Conservation (phyloP, 2,888 invertebrate genomes). For the Idaea dimidiata region DNA sequence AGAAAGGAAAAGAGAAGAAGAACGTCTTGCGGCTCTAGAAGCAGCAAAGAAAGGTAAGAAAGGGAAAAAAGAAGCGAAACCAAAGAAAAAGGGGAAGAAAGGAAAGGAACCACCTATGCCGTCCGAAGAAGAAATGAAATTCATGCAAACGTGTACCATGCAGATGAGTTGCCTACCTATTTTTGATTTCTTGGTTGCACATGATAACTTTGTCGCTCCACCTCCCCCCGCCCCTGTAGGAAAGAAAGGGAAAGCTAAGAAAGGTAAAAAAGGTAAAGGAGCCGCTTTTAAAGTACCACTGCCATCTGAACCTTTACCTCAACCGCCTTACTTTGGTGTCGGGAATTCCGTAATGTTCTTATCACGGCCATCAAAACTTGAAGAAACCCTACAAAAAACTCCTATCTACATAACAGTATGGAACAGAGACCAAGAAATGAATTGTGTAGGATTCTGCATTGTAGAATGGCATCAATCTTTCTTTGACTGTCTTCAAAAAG, state of each 20-base stretch:
- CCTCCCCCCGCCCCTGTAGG: slow-evolving; percentile 63
- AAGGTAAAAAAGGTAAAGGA: slow-evolving; percentile 50
- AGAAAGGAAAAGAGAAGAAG: slow-evolving; percentile 55
- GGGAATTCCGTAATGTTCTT: slow-evolving; percentile 70
- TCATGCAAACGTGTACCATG: slow-evolving; percentile 69
- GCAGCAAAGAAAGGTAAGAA: slow-evolving; percentile 50
- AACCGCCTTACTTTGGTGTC: slow-evolving; percentile 72
- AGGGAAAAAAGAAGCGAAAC: slow-evolving; percentile 27
- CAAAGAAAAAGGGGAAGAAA: slow-evolving; percentile 55
- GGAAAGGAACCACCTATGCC: slow-evolving; percentile 64
- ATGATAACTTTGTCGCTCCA: slow-evolving; percentile 71
- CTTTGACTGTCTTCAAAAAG: slow-evolving; percentile 55
- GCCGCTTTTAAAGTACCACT: slow-evolving; percentile 49
- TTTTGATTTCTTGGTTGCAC: slow-evolving; percentile 72
- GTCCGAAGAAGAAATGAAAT: slow-evolving; percentile 74
- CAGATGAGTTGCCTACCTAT: slow-evolving; percentile 69
- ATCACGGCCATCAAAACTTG: slow-evolving; percentile 64
- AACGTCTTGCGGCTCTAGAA: slow-evolving; percentile 54
- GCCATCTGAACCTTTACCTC: slow-evolving; percentile 71
- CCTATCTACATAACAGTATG: slow-evolving; percentile 70
- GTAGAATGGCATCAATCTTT: slow-evolving; percentile 69
- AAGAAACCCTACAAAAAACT: slow-evolving; percentile 59
- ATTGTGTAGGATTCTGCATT: slow-evolving; percentile 62
- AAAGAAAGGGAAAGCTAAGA: slow-evolving; percentile 37
- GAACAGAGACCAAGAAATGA: slow-evolving; percentile 70